These are phyloP conservation scores for Diadumene lineata DNA, from an alignment of 92 coral and sea anemone genomes.

Conservation along the genomic window DNA sequence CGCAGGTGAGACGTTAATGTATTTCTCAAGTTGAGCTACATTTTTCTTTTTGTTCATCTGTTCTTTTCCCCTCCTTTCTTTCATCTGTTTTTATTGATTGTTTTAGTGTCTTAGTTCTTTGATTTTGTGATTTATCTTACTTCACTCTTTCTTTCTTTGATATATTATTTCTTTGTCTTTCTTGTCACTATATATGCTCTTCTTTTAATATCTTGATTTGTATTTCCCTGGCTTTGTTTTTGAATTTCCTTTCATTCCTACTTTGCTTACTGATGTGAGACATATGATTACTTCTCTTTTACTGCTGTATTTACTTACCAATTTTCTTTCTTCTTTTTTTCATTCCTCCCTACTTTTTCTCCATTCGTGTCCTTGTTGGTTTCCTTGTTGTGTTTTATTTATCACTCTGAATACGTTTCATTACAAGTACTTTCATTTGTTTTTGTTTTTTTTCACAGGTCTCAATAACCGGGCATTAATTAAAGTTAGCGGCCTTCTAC, in stretches of 20 bases:
- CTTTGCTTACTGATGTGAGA: too few species aligned
- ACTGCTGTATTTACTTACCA: too few species aligned
- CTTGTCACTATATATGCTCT: too few species aligned
- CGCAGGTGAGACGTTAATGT: slow-evolving; percentile 66
- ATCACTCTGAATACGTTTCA: too few species aligned
- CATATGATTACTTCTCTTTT: too few species aligned
- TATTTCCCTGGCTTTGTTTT: too few species aligned
- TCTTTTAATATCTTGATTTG: too few species aligned
- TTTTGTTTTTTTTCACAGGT: slow-evolving; percentile 33
- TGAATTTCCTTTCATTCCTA: too few species aligned
- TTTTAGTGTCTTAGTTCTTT: background rate
- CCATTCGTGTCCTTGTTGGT: background rate
- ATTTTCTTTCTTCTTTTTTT: too few species aligned
- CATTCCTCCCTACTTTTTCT: background rate
- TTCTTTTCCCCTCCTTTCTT: background rate
- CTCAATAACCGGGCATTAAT: slow-evolving; percentile 61
- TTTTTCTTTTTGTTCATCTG: background rate
- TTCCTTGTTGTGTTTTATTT: too few species aligned
- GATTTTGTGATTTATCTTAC: background rate
- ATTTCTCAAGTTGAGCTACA: too few species aligned
- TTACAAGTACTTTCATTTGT: background rate
- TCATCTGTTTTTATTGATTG: background rate
- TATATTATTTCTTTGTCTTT: background rate
- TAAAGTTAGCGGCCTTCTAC: slow-evolving; percentile 49
- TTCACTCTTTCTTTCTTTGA: background rate